Percentiles rank a stretch among this genome's conserved stretches.
These are phyloP conservation scores for Phyllostomus discolor DNA, from an alignment of 2,113 vertebrate species.

Conservation along the genomic window DNA sequence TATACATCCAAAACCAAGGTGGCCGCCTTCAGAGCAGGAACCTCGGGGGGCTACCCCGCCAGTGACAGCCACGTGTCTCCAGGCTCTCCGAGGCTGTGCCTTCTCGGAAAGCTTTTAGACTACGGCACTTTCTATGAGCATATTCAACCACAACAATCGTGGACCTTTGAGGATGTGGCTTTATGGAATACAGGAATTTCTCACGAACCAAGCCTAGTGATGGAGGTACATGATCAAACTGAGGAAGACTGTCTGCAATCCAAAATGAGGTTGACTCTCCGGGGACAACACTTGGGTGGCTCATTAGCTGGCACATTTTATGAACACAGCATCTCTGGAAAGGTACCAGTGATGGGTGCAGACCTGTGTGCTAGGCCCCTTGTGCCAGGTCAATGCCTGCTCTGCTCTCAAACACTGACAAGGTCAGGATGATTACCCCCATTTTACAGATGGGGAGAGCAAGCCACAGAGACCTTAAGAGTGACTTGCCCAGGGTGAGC, in stretches of 20 bases:
- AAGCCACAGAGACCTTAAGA: neutral
- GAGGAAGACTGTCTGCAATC: neutral
- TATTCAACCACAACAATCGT: rapidly evolving
- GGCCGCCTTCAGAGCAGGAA: neutral
- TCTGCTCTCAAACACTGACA: neutral
- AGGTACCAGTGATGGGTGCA: rapidly evolving
- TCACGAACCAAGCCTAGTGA: neutral
- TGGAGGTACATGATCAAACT: rapidly evolving
- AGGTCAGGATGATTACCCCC: rapidly evolving
- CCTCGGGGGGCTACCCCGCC: neutral
- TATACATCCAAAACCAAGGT: neutral
- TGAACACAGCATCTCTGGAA: neutral
- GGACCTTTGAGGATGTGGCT: neutral
- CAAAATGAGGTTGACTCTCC: neutral
- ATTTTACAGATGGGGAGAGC: neutral
- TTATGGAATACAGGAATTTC: neutral
- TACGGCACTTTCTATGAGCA: rapidly evolving
- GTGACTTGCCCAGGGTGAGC: neutral
- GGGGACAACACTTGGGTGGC: neutral
- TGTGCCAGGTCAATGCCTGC: rapidly evolving
- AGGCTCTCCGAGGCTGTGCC: rapidly evolving
- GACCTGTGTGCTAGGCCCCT: rapidly evolving
- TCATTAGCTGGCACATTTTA: neutral
- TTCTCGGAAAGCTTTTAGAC: neutral
- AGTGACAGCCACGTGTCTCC: rapidly evolving